Conservation (phyloP, 2,113 vertebrate species). For the Malaclemys terrapin region DNA sequence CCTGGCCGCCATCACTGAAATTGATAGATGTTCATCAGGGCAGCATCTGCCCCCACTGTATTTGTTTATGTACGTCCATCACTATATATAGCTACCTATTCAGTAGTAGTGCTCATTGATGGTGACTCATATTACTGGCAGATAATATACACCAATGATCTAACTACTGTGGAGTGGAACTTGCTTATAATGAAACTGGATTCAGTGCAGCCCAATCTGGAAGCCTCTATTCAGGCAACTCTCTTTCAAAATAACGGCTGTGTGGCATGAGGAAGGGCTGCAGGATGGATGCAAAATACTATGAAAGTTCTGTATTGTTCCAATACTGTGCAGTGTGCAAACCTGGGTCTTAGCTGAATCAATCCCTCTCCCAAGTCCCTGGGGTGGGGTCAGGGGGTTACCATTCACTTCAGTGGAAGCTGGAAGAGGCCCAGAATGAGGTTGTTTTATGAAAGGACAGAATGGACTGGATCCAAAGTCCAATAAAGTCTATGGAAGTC, state of each 20-base stretch:
- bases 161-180: background rate
- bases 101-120: background rate
- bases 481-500: background rate
- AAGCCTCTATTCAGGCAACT: background rate
- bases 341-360: background rate
- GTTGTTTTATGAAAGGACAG: background rate
- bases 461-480: background rate
- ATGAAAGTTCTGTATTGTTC: background rate
- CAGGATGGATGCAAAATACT: background rate
- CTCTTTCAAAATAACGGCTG: background rate
- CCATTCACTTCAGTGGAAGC: background rate
- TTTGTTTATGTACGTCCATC: background rate
- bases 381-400: fast-evolving
- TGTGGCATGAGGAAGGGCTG: background rate
- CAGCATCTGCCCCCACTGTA: background rate
- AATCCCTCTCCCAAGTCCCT: background rate
- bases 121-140: background rate
- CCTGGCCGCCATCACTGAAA: background rate
- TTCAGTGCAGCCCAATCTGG: background rate
- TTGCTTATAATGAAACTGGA: background rate
- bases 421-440: background rate
- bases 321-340: background rate
- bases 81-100: background rate
- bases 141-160: background rate
- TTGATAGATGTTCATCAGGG: background rate